Evolutionary conservation across 2,888 invertebrate species (phyloP).

Genomic region (Drosophila hamatofila): DNA sequence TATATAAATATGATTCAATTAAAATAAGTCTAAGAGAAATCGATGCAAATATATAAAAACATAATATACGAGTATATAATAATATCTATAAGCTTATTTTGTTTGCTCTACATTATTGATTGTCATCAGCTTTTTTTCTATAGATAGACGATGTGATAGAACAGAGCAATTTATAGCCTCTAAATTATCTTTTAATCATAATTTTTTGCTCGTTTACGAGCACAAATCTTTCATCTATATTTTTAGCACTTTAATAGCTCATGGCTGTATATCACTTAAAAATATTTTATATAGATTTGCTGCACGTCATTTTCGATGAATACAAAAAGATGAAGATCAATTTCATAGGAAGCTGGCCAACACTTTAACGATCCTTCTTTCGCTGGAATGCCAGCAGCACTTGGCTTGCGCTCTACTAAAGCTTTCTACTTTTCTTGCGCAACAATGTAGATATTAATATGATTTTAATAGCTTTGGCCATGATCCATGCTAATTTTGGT

Average conservation of each 20-base stretch:
- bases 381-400: constrained; percentile 12
- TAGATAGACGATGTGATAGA: not conserved
- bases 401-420: constrained; percentile 4
- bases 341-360: not conserved
- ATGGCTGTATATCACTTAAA: not conserved
- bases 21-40: too few relatives aligned
- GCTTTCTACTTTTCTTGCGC: constrained; percentile 18
- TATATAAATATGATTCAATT: not conserved
- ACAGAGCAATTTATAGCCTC: not conserved
- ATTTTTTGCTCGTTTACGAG: not conserved
- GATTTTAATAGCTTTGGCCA: constrained; percentile 71
- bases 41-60: too few relatives aligned
- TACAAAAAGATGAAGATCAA: not conserved
- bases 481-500: constrained; percentile 44
- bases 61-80: too few relatives aligned
- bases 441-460: constrained; percentile 51
- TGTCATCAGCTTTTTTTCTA: not conserved
- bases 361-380: constrained; percentile 20
- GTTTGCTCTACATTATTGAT: not conserved
- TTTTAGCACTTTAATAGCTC: not conserved
- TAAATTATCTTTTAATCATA: not conserved
- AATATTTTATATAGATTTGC: not conserved
- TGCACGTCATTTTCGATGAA: not conserved
- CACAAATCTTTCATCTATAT: not conserved
- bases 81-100: not conserved